These are phyloP conservation scores for Patiria pectinifera DNA, from an alignment of 53 echinoderm and acorn worm genomes.

Conservation along the genomic window DNA sequence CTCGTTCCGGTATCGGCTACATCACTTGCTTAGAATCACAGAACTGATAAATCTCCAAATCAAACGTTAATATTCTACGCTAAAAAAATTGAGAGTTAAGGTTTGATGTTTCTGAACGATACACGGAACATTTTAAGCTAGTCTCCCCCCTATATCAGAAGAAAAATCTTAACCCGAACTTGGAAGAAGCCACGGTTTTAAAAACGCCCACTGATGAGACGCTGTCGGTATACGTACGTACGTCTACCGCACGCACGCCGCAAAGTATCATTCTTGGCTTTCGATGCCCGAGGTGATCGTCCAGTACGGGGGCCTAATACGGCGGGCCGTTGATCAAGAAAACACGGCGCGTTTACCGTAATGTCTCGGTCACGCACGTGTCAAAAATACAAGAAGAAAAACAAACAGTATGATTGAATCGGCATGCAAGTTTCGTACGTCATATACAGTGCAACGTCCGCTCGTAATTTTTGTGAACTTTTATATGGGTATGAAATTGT, in stretches of 20 bases:
- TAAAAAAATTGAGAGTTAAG: no score
- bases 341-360: not conserved
- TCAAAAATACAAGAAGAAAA: not conserved
- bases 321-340: not conserved
- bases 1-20: no score
- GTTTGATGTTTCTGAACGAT: no score
- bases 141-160: no score
- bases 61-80: no score
- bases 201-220: no score
- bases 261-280: not conserved
- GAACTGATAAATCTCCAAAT: no score
- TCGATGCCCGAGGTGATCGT: not conserved
- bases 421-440: not conserved
- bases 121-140: no score
- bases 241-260: not conserved
- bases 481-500: not conserved
- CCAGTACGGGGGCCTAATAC: not conserved
- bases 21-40: no score
- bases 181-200: no score
- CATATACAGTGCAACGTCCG: not conserved
- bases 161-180: no score
- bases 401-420: not conserved
- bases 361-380: not conserved
- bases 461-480: not conserved
- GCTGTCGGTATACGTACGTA: no score